These are phyloP conservation scores for Pristionchus fissidentatus DNA, from an alignment of 2,888 invertebrate species.

Conservation along the genomic window DNA sequence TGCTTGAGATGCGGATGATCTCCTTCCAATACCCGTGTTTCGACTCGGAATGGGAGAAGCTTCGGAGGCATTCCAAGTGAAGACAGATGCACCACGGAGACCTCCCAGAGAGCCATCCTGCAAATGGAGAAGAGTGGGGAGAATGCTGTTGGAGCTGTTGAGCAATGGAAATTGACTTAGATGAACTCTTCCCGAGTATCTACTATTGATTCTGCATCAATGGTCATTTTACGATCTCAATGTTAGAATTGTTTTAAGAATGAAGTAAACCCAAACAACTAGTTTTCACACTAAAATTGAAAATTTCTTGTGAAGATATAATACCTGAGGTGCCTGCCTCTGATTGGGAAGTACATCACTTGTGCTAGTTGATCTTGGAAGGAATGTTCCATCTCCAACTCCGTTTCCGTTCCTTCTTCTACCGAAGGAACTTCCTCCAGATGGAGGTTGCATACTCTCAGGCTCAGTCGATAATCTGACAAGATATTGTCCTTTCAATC, in stretches of 20 bases:
- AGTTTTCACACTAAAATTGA: too few relatives aligned
- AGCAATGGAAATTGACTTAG: too few relatives aligned
- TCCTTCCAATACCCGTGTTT: not conserved
- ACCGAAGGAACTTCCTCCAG: slow-evolving; percentile 42
- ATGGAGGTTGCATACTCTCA: not conserved
- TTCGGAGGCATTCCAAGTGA: slow-evolving; percentile 34
- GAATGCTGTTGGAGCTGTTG: too few relatives aligned
- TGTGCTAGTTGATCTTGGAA: slow-evolving; percentile 31
- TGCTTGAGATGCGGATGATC: slow-evolving; percentile 22
- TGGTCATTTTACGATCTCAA: too few relatives aligned
- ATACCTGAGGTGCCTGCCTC: slow-evolving; percentile 1
- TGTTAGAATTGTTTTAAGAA: too few relatives aligned
- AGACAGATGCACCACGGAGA: slow-evolving; percentile 36
- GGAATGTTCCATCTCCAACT: not conserved
- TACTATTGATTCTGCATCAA: not conserved
- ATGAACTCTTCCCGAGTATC: too few relatives aligned
- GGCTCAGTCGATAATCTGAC: slow-evolving; percentile 43
- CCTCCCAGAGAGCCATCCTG: slow-evolving; percentile 8
- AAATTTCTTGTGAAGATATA: too few relatives aligned
- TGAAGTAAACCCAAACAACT: too few relatives aligned
- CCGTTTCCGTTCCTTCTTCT: slow-evolving; percentile 23
- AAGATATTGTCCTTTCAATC: not conserved
- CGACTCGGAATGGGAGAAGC: not conserved
- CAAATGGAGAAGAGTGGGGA: too few relatives aligned
- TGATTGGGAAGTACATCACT: not conserved